phyloP scores from a whole-genome alignment of 2,797 vertebrate species.

The Sebastes oblongus region DNA sequence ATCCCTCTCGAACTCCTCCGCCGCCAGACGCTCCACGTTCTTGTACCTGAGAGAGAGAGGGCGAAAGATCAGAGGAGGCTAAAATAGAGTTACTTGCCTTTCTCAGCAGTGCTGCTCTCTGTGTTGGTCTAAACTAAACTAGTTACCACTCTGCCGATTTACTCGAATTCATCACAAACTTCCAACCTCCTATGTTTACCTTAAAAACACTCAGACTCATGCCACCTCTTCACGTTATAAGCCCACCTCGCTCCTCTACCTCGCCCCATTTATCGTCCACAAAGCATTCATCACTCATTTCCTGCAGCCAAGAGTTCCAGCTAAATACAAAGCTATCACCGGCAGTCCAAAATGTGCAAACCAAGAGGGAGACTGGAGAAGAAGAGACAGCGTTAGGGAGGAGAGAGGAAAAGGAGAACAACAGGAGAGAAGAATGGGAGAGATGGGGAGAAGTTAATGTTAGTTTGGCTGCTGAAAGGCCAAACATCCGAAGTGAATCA shows the following conservation, averaged over 20 bases:
- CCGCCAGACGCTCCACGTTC: conserved; percentile 91
- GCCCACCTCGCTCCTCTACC: conserved; percentile 9
- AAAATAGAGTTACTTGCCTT: not conserved
- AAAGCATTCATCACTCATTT: conserved; percentile 17
- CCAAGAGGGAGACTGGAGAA: conserved; percentile 10
- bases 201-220: not conserved
- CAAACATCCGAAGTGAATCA: conserved; percentile 63
- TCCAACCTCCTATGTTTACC: not conserved
- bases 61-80: conserved; percentile 24
- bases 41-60: conserved; percentile 87
- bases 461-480: conserved; percentile 46
- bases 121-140: not conserved
- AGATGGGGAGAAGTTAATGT: conserved; percentile 18
- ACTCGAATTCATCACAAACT: not conserved
- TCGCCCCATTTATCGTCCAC: not conserved
- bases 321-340: conserved; percentile 16
- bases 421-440: conserved; percentile 13
- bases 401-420: not conserved
- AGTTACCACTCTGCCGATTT: not conserved
- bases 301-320: not conserved
- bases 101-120: not conserved
- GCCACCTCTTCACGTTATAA: not conserved
- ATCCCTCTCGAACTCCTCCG: conserved; percentile 91
- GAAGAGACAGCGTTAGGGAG: not conserved
- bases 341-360: conserved; percentile 17